Evolutionary conservation across 2,113 vertebrate genomes (phyloP).

Genomic region (Amazona vittata): DNA sequence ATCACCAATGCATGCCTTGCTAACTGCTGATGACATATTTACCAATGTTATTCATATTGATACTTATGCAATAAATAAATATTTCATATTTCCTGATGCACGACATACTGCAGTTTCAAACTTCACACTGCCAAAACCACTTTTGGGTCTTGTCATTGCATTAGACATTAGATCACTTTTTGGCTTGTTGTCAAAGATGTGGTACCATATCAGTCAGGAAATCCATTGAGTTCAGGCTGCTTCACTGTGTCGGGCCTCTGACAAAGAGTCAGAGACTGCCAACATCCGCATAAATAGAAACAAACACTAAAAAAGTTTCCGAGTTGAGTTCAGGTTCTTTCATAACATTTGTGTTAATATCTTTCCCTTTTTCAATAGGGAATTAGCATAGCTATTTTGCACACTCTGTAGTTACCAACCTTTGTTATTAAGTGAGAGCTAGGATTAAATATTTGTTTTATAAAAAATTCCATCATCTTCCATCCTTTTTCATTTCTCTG

Average conservation of each 20-base stretch:
- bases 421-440: not conserved
- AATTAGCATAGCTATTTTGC: not conserved
- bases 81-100: not conserved
- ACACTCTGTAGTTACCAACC: not conserved
- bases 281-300: not conserved
- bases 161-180: not conserved
- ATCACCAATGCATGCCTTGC: not conserved
- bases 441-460: not conserved
- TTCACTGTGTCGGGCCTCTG: not conserved
- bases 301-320: not conserved
- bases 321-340: not conserved
- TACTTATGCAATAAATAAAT: not conserved
- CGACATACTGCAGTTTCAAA: not conserved
- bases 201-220: not conserved
- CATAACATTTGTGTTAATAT: not conserved
- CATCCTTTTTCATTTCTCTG: not conserved
- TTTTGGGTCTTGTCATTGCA: not conserved
- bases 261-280: not conserved
- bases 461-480: not conserved
- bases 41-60: not conserved
- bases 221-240: not conserved
- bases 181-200: not conserved
- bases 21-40: not conserved
- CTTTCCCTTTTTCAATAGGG: not conserved
- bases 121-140: not conserved